These are phyloP conservation scores for Therioaphis trifolii DNA, from an alignment of 2,888 invertebrate species.

Conservation along the genomic window DNA sequence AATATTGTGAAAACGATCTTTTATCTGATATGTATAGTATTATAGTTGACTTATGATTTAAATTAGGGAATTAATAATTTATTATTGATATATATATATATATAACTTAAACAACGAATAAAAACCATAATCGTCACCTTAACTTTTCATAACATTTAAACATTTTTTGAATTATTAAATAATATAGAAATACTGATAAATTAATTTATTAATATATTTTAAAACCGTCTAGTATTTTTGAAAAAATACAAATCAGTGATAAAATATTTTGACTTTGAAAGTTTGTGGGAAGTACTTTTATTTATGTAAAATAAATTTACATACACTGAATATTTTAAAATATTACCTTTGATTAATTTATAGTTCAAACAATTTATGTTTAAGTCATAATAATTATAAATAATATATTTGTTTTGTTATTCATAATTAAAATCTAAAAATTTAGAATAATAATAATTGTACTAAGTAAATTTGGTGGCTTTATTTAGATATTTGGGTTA, in stretches of 20 bases:
- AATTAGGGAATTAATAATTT: too few species aligned
- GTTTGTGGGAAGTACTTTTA: not conserved
- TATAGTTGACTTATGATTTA: too few species aligned
- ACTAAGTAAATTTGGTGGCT: not conserved
- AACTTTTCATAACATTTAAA: too few species aligned
- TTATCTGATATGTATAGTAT: too few species aligned
- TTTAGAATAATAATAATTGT: not conserved
- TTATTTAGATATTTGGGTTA: not conserved
- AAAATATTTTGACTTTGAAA: not conserved
- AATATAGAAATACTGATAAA: not conserved
- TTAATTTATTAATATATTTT: not conserved
- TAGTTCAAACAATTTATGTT: slow-evolving; percentile 12
- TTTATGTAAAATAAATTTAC: not conserved
- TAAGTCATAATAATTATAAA: slow-evolving; percentile 13
- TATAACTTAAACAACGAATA: too few species aligned
- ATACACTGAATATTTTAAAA: not conserved
- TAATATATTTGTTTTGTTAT: slow-evolving; percentile 15
- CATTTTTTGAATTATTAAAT: not conserved
- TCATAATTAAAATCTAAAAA: slow-evolving; percentile 35
- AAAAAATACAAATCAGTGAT: not conserved
- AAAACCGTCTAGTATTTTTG: not conserved
- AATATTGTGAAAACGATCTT: too few species aligned
- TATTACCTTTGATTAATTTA: not conserved
- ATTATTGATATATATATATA: too few species aligned
- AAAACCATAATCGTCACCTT: too few species aligned